Base-by-base conservation (phyloP, 2,888 invertebrate genomes). In the Nomada hirtipes region DNA sequence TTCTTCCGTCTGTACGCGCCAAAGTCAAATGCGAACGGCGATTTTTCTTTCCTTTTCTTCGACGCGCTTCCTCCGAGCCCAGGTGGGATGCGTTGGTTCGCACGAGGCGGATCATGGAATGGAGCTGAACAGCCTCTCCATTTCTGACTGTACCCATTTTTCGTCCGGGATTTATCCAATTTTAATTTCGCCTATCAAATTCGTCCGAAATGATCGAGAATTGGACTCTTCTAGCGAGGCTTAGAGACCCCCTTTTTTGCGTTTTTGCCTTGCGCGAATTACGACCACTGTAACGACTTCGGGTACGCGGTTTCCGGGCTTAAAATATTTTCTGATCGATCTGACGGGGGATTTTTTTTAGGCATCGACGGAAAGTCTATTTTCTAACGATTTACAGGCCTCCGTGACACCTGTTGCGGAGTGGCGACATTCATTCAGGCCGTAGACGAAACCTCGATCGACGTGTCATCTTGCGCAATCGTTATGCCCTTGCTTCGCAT, bases 381-480 rank as follows among this genome's bases (percentile, higher is more conserved):
- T 79, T 86, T 81, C 83, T 77, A 83, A 83, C 71, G 80, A 64
- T 61, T 57, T 69, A 57, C 60, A 60, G 69, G 71, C 42, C 75
- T 64, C 44, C 55, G 64, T 86, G 81, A 75, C 88, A 87, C 87
- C 86, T 87, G 87, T 87, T 87, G 87, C 87, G n/a, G 76, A 59
- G 50, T 15, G 52, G 20, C 71, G 80, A 63, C 64, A 77, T 73
- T 70, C 57, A 20, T 73, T 72, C 69, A 61, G 68, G 63, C 65
- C 73, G 74, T 11, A 75, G 80, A 73, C 63, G 77, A 78, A 76
- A 84, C 67, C 73, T 64, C 64, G 47, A 76, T 84, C 64, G 76
- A 63, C 73, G 68, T 74, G 76, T 79, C 78, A 64, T 82, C 83
- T 83, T 68, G 70, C 18, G n/a, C 61, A 13, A 15, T 57, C 53